Evolutionary conservation across 2,113 vertebrate genomes (phyloP), one percentile per base, ranked within the genome.

Genomic region (Solenodon paradoxus): DNA sequence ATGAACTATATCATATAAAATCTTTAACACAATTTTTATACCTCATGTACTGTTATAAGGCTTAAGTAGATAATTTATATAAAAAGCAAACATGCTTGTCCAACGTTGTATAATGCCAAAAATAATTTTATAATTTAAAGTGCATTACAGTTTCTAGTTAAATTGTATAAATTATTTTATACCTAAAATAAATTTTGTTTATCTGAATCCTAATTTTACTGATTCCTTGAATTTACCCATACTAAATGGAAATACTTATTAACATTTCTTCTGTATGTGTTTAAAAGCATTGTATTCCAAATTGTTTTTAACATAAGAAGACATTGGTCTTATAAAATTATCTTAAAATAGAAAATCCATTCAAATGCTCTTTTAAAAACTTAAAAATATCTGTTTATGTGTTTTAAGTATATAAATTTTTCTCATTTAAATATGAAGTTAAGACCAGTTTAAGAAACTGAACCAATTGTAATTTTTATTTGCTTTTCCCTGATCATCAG

Each of bases 261-360:
- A 57, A 80, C 59, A 59, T 85, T 35, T 51, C 38, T 85, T 63
- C 26, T 71, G 3, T 15, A 32, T 49, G 1, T 91, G 17, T 13
- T 74, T 82, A 63, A 74, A 95, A 81, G 6, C n/a, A 88, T 64
- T 93, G 24, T n/a, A 87, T 93, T 38, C 38, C 9, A 94, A 92
- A 69, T 75, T 71, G 19, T 32, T 2, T n/a, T 81, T 51, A 72
- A 59, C 89, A 30, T 66, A 51, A 84, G 42, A 88, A 79, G 88
- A 86, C 17, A 35, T 26, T 88, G 38, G 40, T 78, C 17, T n/a
- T 83, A 32, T 24, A n/a, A 13, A 94, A n/a, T 55, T 69, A 64
- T 85, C 87, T 95, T 61, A 79, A 82, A 49, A 49, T 61, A 77
- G 13, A 86, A 80, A 87, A 85, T 77, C 30, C 11, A 38, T 26